These are phyloP conservation scores for Cybosia mesomella DNA, from an alignment of 2,888 invertebrate genomes.

Conservation along the genomic window DNA sequence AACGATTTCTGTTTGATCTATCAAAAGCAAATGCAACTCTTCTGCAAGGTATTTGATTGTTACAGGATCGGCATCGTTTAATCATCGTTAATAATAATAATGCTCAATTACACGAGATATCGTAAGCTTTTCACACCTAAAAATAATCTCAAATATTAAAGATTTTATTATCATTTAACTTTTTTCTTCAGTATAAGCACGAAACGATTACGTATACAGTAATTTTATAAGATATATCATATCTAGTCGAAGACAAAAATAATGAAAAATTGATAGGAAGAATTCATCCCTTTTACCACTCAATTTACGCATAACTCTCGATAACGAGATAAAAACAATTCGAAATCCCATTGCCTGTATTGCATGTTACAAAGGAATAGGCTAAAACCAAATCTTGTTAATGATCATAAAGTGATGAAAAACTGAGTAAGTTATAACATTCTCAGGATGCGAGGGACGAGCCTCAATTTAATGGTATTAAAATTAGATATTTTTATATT, in stretches of 20 bases:
- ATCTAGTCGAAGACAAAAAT: not conserved
- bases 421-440: slow-evolving; percentile 3
- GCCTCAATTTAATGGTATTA: not conserved
- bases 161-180: no score
- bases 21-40: no score
- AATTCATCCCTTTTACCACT: not conserved
- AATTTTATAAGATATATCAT: not conserved
- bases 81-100: no score
- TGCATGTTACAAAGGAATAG: slow-evolving; percentile 12
- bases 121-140: no score
- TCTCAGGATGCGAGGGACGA: not conserved
- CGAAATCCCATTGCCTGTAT: slow-evolving; percentile 9
- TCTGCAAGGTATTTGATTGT: no score
- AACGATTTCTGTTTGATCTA: no score
- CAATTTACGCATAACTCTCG: slow-evolving; percentile 9
- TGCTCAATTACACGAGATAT: no score
- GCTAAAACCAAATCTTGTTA: slow-evolving; percentile 9
- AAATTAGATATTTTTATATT: no score
- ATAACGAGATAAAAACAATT: slow-evolving; percentile 4
- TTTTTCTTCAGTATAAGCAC: no score
- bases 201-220: not conserved
- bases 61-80: no score
- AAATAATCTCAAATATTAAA: no score
- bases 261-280: not conserved
- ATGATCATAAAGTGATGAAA: not conserved